These are phyloP conservation scores for Mormoops blainvillei DNA, from an alignment of 2,113 vertebrate genomes.

Conservation along the genomic window DNA sequence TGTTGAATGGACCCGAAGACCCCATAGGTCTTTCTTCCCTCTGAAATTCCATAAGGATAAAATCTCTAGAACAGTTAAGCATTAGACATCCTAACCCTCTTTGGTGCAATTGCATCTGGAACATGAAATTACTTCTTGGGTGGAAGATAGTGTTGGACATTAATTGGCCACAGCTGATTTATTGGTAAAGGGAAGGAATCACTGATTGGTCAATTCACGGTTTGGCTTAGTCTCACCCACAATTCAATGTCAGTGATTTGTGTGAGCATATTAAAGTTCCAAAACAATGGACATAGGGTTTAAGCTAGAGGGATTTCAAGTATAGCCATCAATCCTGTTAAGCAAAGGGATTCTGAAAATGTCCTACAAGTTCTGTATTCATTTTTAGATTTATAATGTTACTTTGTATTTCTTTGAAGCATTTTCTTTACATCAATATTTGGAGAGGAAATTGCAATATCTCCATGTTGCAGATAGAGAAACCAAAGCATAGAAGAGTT, in stretches of 20 bases:
- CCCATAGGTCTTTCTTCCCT: not conserved
- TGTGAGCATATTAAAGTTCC: not conserved
- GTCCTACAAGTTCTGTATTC: not conserved
- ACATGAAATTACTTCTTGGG: not conserved
- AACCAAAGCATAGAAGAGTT: not conserved
- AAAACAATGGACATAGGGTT: not conserved
- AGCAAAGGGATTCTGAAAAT: not conserved
- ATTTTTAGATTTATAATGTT: not conserved
- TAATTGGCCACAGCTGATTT: not conserved
- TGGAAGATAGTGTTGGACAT: not conserved
- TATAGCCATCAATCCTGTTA: not conserved
- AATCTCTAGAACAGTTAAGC: not conserved
- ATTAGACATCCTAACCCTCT: not conserved
- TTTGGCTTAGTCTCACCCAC: not conserved
- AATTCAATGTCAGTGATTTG: not conserved
- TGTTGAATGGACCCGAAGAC: not conserved
- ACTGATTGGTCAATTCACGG: not conserved
- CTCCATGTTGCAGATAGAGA: not conserved
- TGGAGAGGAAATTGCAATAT: not conserved
- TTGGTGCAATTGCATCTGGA: not conserved
- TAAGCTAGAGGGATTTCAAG: not conserved
- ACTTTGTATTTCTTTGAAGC: not conserved
- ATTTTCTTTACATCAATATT: not conserved
- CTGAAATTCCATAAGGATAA: not conserved
- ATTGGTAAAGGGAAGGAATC: not conserved